These are phyloP conservation scores for Temnothorax unifasciatus DNA, from an alignment of 2,888 invertebrate genomes.

Conservation along the genomic window DNA sequence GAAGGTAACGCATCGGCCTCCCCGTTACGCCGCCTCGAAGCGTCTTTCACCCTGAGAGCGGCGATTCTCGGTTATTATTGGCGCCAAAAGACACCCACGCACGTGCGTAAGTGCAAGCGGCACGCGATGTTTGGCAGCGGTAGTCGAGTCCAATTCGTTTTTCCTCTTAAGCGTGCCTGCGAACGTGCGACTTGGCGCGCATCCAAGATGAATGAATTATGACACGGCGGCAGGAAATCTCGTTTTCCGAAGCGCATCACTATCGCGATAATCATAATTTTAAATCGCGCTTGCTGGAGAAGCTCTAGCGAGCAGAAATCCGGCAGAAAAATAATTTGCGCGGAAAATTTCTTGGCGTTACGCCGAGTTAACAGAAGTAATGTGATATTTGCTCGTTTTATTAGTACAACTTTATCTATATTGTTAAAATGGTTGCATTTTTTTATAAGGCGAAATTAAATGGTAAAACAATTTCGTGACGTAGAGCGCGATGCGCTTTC, in stretches of 20 bases:
- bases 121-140: slow-evolving; percentile 73
- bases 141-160: slow-evolving; percentile 77
- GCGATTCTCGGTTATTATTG: slow-evolving; percentile 75
- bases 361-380: slow-evolving; percentile 12
- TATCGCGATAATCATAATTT: slow-evolving; percentile 49
- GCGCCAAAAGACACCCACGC: slow-evolving; percentile 72
- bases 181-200: slow-evolving; percentile 74
- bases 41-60: slow-evolving; percentile 72
- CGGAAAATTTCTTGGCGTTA: not conserved
- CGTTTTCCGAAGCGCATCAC: slow-evolving; percentile 34
- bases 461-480: not conserved
- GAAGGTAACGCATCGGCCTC: slow-evolving; percentile 65
- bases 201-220: slow-evolving; percentile 76
- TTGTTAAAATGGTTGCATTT: not conserved
- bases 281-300: slow-evolving; percentile 3
- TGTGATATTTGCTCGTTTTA: not conserved
- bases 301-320: slow-evolving; percentile 23
- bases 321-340: slow-evolving; percentile 8
- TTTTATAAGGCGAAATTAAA: not conserved
- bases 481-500: not conserved
- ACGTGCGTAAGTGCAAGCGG: slow-evolving; percentile 69
- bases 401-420: not conserved
- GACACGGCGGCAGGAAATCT: slow-evolving; percentile 65
- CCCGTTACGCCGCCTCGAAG: slow-evolving; percentile 62
- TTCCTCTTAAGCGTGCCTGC: slow-evolving; percentile 72